These are phyloP conservation scores for Sturnus vulgaris DNA, from an alignment of 2,113 vertebrate genomes.

Conservation along the genomic window DNA sequence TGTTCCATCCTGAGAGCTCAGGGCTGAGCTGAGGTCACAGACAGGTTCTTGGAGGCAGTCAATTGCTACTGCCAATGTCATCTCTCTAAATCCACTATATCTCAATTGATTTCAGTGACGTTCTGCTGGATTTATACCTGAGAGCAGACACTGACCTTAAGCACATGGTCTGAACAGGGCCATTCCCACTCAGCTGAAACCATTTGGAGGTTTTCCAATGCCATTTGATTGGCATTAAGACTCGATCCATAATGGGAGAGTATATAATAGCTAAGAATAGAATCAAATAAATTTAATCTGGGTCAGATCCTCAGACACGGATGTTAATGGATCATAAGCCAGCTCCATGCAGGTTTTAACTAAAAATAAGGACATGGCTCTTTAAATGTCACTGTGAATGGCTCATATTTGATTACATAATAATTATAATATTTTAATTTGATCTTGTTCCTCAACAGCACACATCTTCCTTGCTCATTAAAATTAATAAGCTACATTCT, in stretches of 20 bases:
- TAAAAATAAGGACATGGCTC: neutral
- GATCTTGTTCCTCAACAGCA: neutral
- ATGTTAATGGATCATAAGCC: neutral
- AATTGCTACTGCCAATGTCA: neutral
- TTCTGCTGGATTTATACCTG: constrained; percentile 18
- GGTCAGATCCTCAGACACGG: neutral
- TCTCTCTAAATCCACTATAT: neutral
- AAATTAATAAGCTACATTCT: neutral
- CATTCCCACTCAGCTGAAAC: neutral
- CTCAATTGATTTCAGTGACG: neutral
- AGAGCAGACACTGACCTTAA: constrained; percentile 20
- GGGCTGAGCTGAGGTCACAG: neutral
- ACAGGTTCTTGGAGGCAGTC: neutral
- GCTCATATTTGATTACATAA: neutral
- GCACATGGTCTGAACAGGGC: neutral
- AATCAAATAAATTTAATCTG: neutral
- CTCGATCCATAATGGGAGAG: neutral
- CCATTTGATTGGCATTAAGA: neutral
- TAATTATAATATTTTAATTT: neutral
- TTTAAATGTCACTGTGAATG: neutral
- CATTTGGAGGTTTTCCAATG: constrained; percentile 22
- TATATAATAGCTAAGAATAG: neutral
- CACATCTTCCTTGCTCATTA: neutral
- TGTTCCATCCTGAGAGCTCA: neutral
- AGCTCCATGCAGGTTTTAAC: neutral